These are phyloP conservation scores for Rugalucina vietnamica DNA, from an alignment of 2,888 invertebrate genomes.

Conservation along the genomic window DNA sequence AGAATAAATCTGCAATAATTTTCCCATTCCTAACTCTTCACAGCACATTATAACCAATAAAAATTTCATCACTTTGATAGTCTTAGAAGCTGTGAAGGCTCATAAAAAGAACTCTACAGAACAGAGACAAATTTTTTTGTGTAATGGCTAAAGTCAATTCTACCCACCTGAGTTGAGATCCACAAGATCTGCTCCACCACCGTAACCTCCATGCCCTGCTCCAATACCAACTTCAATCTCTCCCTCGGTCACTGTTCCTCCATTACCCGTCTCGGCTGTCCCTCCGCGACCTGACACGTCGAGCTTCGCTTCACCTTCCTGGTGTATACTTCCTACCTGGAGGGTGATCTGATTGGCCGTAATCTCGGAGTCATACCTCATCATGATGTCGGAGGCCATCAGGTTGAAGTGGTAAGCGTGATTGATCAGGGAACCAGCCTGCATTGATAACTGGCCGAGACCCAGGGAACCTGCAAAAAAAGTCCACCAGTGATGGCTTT, in stretches of 20 bases:
- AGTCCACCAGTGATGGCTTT: neutral
- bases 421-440: conserved; percentile 62
- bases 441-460: conserved; percentile 64
- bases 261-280: conserved; percentile 28
- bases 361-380: conserved; percentile 66
- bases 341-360: conserved; percentile 64
- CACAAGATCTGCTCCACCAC: conserved; percentile 50
- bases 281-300: conserved; percentile 51
- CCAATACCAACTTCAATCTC: conserved; percentile 66
- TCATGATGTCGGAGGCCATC: conserved; percentile 62
- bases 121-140: too few relatives aligned
- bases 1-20: too few relatives aligned
- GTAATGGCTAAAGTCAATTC: too few relatives aligned
- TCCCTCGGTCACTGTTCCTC: conserved; percentile 38
- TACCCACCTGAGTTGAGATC: too few relatives aligned
- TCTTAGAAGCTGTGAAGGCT: too few relatives aligned
- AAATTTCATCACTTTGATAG: too few relatives aligned
- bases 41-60: too few relatives aligned
- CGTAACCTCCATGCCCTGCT: conserved; percentile 75
- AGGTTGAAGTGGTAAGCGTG: conserved; percentile 64
- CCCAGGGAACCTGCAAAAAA: conserved; percentile 62
- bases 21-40: too few relatives aligned
- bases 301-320: conserved; percentile 71
- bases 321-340: conserved; percentile 49
- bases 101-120: too few relatives aligned